Conservation (phyloP, 2,797 vertebrate species). For the Gadopsis marmoratus region DNA sequence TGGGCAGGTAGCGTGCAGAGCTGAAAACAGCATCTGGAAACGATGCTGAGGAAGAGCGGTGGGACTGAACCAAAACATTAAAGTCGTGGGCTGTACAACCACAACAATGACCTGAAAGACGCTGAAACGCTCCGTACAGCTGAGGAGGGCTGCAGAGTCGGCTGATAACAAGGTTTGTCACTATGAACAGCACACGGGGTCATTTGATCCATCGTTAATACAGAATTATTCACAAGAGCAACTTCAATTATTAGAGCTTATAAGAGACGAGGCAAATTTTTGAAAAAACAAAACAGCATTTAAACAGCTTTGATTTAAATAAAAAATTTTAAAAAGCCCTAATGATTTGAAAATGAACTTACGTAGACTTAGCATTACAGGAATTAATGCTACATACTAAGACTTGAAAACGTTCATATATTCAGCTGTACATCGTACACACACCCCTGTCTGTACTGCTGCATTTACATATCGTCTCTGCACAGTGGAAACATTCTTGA, state of each 20-base stretch:
- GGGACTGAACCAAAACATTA: background rate
- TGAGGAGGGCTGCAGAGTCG: background rate
- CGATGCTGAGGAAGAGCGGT: background rate
- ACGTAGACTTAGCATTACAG: background rate
- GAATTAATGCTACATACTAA: background rate
- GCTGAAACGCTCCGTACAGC: background rate
- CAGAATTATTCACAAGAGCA: background rate
- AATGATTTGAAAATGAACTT: background rate
- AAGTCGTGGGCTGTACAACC: background rate
- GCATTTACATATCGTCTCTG: constrained; percentile 65
- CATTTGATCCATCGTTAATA: background rate
- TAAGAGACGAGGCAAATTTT: background rate
- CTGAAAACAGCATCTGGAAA: background rate
- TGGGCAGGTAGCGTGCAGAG: background rate
- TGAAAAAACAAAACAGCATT: background rate
- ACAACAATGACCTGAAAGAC: background rate
- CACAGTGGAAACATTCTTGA: constrained; percentile 78
- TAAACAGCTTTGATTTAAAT: background rate
- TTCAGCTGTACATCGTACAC: constrained; percentile 5
- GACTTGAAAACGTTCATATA: background rate
- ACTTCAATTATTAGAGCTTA: background rate
- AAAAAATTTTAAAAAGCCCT: background rate
- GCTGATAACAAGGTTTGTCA: background rate
- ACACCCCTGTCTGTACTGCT: constrained; percentile 42
- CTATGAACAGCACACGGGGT: background rate